Base-by-base conservation (phyloP, 2,113 vertebrate species). In the Acanthochromis polyacanthus region DNA sequence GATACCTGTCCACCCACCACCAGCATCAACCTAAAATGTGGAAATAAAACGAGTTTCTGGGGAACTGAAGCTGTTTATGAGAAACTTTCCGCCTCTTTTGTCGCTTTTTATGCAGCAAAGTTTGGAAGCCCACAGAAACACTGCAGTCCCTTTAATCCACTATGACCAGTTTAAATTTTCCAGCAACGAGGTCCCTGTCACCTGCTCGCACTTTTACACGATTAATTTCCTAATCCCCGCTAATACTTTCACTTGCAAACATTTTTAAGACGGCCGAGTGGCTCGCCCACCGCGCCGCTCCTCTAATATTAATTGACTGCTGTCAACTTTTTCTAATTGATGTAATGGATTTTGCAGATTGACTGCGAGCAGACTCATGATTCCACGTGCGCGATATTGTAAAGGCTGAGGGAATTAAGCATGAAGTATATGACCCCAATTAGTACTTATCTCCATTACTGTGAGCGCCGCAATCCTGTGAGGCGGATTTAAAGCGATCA, bases 381-480 rank as follows among this genome's bases (percentile, higher is more conserved):
- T 89, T 67, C 68, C 68, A 57, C 78, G 73, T 83, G 77, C 79
- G 64, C 80, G 78, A 81, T 90, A 82, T 69, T 84, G 77, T 82
- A 78, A 87, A 85, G 53, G 69, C 70, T 76, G 68, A 36, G 50
- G 81, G 87, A 91, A 89, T 90, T 91, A 89, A 82, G 69, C 78
- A 51, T 59, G 43, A 57, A 69, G 77, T 68, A 66, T 71, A 69
- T 82, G 90, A 93, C 87, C 91, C 84, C 90, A 93, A 93, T 93
- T 92, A 93, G 82, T 38, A 68, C 72, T 89, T 81, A 90, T 87
- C 83, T 75, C 83, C 22, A 62, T 75, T 77, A 82, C 87, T 86
- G 70, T 19, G 64, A 84, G 85, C 19, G 30, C 68, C 61, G 67
- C 74, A 74, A 61, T 89, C 85, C 84, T 46, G n/a, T 32, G 80